Base-by-base conservation (phyloP, 2,888 invertebrate genomes). In the Aphodius sticticus region DNA sequence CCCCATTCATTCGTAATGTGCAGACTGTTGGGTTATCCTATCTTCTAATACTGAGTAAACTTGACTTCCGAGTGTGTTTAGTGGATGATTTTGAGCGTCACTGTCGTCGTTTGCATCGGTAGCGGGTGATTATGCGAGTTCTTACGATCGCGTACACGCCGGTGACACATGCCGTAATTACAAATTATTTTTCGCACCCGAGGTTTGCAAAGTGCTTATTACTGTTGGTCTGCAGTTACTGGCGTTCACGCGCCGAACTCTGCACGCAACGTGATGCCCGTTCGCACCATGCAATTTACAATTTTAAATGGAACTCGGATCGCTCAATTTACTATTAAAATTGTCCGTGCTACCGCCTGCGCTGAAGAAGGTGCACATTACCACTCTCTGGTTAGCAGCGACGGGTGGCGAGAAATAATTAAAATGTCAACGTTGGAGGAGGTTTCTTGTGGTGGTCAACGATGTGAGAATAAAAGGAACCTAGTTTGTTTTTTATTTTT, bases 251-350 rank as follows among this genome's bases (percentile, higher is more conserved):
- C 53, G 53, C 12, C 53, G 9, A 12, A 9, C 53, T 53, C 53
- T 53, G 53, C 53, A 53, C 53, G 53, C 53, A 53, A 53, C 53
- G 53, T 5, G 53, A 53, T 53, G 53, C 12, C 53, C 1, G 26
- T 26, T 26, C 53, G 53, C 53, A 53, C 53, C 53, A 53, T 53
- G 6, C 53, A 53, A 53, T 53, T 53, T 53, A 53, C 53, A 53
- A 53, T 53, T 53, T 53, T 53, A 53, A 53, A 53, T 53, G 53
- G 53, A 7, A 53, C 53, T 9, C 53, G 53, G 53, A 53, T 53
- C 53, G 53, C 53, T 53, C 53, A 53, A 53, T 53, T 53, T 53
- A 53, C 53, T 53, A 53, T 53, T 53, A 53, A 53, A 53, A 53
- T 53, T 53, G 53, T 53, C 53, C 53, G 53, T 53, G 53, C 53